Conservation (phyloP, 2,113 vertebrate species). For the Epinephelus moara region DNA sequence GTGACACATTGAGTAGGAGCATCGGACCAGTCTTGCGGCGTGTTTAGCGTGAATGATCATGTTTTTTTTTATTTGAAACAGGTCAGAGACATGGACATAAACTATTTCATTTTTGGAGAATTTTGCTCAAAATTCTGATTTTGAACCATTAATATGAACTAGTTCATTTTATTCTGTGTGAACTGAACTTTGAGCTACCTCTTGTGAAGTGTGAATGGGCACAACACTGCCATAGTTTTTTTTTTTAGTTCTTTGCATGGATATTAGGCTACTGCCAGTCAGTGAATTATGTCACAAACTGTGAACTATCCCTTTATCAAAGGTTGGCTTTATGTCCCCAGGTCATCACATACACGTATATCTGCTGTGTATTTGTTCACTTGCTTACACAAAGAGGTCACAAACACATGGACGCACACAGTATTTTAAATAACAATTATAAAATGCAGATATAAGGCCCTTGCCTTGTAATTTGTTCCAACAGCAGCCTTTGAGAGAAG, state of each 20-base stretch:
- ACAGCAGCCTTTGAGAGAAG: constrained; percentile 29
- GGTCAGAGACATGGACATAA: no score
- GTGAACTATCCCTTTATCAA: neutral
- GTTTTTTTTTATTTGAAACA: no score
- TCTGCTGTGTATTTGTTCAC: neutral
- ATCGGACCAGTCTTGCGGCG: no score
- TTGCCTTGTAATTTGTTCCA: constrained; percentile 31
- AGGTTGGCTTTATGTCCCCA: neutral
- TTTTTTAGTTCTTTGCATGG: neutral
- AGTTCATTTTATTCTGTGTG: no score
- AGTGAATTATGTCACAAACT: neutral
- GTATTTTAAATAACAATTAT: constrained; percentile 24
- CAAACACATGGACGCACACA: constrained; percentile 12
- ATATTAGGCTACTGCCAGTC: neutral
- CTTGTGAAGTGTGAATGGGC: no score
- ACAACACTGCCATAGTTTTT: no score
- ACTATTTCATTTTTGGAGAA: no score
- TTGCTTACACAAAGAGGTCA: constrained; percentile 6
- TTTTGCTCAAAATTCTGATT: no score
- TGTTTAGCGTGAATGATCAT: no score
- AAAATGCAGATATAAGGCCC: constrained; percentile 11
- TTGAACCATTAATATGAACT: no score
- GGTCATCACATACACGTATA: neutral
- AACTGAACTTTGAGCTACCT: no score
- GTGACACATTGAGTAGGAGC: no score